phyloP scores from a whole-genome alignment of 2,888 invertebrate genomes.

The Thyatira batis region DNA sequence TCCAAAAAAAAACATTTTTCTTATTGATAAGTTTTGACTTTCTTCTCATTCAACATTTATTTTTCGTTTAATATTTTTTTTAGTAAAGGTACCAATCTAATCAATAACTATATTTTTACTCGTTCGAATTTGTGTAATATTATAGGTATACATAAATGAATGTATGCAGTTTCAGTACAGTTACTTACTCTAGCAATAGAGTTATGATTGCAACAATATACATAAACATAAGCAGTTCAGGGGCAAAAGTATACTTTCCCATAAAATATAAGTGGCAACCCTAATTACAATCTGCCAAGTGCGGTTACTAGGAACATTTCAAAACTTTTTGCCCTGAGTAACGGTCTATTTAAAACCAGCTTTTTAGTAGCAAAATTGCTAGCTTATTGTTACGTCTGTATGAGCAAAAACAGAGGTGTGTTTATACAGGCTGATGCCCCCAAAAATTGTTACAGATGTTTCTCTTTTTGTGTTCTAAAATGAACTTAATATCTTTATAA shows the following conservation, averaged over 20 bases:
- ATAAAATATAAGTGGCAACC: slow-evolving; percentile 17
- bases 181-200: no score
- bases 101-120: no score
- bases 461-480: slow-evolving; percentile 11
- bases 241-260: neutral
- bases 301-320: slow-evolving; percentile 18
- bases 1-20: no score
- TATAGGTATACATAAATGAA: no score
- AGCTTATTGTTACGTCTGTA: slow-evolving; percentile 35
- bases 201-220: no score
- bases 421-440: slow-evolving; percentile 35
- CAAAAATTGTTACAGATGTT: slow-evolving; percentile 20
- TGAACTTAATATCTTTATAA: slow-evolving; percentile 5
- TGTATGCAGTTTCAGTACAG: no score
- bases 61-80: no score
- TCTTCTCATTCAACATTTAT: no score
- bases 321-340: slow-evolving; percentile 42
- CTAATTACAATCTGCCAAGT: slow-evolving; percentile 15
- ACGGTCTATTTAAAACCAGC: slow-evolving; percentile 43
- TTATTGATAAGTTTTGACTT: no score
- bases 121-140: no score
- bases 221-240: no score
- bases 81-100: no score
- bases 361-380: slow-evolving; percentile 37
- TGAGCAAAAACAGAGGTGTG: slow-evolving; percentile 35